Conservation (phyloP, 2,888 invertebrate genomes). For the Parnassius mnemosyne region DNA sequence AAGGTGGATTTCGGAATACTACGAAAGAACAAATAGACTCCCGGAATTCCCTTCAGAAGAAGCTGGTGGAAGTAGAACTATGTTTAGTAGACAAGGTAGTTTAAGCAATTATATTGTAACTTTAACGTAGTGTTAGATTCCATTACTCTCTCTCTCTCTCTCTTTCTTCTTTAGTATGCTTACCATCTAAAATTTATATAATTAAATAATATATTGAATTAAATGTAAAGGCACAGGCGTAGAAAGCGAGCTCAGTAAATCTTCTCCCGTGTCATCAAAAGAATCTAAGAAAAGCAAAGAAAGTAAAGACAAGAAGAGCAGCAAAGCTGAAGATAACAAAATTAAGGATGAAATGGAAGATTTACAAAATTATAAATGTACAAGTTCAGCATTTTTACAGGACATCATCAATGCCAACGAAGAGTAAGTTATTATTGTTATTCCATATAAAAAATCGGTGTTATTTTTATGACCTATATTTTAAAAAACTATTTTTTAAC, state of each 20-base stretch:
- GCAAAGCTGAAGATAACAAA: constrained; percentile 71
- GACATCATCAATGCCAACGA: constrained; percentile 86
- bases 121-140: too few relatives aligned
- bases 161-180: too few relatives aligned
- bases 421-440: constrained; percentile 74
- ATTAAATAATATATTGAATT: not conserved
- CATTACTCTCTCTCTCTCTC: too few relatives aligned
- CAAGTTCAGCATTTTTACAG: constrained; percentile 85
- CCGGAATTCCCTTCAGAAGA: constrained; percentile 96
- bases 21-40: constrained; percentile 90
- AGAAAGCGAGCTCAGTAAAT: constrained; percentile 89
- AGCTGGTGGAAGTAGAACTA: constrained; percentile 91
- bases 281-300: constrained; percentile 90
- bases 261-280: constrained; percentile 87
- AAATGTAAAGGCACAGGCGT: constrained; percentile 76
- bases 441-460: not conserved
- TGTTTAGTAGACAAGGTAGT: constrained; percentile 88
- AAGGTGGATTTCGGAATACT: constrained; percentile 92
- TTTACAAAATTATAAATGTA: constrained; percentile 83
- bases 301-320: constrained; percentile 82
- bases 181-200: too few relatives aligned
- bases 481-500: too few relatives aligned
- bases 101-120: not conserved
- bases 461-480: too few relatives aligned
- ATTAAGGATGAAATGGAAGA: constrained; percentile 84